These are phyloP conservation scores for Odocoileus hemionus DNA, from an alignment of 2,113 vertebrate species.

Conservation along the genomic window DNA sequence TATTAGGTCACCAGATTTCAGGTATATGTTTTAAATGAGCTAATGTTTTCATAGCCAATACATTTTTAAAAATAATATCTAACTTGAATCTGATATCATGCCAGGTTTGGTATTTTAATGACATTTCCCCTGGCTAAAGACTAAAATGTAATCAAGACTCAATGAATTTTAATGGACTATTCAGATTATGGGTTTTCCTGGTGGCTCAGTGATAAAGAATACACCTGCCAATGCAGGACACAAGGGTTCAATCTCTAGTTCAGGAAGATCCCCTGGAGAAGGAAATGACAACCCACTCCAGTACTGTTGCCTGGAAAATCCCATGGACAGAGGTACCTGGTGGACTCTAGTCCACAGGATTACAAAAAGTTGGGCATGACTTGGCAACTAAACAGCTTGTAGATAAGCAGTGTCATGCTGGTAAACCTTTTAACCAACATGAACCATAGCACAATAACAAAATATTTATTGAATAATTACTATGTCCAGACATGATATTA, in stretches of 20 bases:
- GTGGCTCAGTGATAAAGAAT: too few relatives aligned
- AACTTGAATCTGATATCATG: background rate
- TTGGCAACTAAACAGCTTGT: too few relatives aligned
- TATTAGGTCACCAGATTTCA: background rate
- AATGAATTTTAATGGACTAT: background rate
- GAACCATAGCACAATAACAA: background rate
- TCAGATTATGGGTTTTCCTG: background rate
- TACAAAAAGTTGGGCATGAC: too few relatives aligned
- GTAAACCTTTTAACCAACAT: background rate
- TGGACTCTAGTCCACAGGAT: too few relatives aligned
- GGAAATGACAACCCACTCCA: too few relatives aligned
- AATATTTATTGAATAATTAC: background rate
- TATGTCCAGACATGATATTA: background rate
- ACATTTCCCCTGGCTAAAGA: background rate
- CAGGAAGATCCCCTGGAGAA: too few relatives aligned
- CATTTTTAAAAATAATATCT: background rate
- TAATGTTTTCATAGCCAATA: background rate
- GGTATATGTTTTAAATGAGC: background rate
- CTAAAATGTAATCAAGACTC: background rate
- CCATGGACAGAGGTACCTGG: too few relatives aligned
- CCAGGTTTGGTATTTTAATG: background rate
- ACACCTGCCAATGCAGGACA: too few relatives aligned
- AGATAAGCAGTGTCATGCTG: background rate
- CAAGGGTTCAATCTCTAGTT: too few relatives aligned
- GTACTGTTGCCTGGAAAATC: too few relatives aligned